Conservation (phyloP, 2,888 invertebrate species). For the Fissipunctia ypsillon region DNA sequence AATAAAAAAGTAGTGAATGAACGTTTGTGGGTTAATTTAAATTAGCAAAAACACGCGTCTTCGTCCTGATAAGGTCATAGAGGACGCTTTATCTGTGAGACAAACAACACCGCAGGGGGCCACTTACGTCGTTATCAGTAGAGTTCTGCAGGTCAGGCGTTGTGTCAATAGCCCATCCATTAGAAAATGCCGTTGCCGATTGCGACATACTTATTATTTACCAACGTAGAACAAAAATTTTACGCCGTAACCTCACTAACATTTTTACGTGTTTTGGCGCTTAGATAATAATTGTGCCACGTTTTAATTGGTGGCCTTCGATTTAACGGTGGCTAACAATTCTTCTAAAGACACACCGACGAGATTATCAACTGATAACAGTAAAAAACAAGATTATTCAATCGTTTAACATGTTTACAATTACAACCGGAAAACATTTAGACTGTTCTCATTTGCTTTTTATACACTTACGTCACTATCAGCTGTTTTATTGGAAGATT, state of each 20-base stretch:
- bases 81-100: slow-evolving; percentile 80
- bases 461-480: slow-evolving; percentile 8
- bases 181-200: slow-evolving; percentile 77
- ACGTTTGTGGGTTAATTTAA: slow-evolving; percentile 51
- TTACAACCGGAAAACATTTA: slow-evolving; percentile 4
- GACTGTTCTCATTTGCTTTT: slow-evolving; percentile 13
- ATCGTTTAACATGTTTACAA: slow-evolving; percentile 55
- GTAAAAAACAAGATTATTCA: slow-evolving; percentile 27
- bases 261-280: slow-evolving; percentile 62
- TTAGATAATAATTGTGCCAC: slow-evolving; percentile 50
- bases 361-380: slow-evolving; percentile 48
- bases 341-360: slow-evolving; percentile 21
- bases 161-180: slow-evolving; percentile 88
- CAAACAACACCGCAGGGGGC: slow-evolving; percentile 88
- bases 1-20: background rate
- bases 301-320: slow-evolving; percentile 28
- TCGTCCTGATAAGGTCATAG: slow-evolving; percentile 75
- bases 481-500: background rate
- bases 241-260: slow-evolving; percentile 63
- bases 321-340: slow-evolving; percentile 28
- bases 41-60: slow-evolving; percentile 64
- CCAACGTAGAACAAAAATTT: slow-evolving; percentile 52
- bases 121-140: slow-evolving; percentile 87
- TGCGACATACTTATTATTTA: slow-evolving; percentile 77
- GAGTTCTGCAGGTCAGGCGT: slow-evolving; percentile 84